Base-by-base conservation (phyloP, 1,140 invertebrate genomes). In the Brachionus plicatilis region DNA sequence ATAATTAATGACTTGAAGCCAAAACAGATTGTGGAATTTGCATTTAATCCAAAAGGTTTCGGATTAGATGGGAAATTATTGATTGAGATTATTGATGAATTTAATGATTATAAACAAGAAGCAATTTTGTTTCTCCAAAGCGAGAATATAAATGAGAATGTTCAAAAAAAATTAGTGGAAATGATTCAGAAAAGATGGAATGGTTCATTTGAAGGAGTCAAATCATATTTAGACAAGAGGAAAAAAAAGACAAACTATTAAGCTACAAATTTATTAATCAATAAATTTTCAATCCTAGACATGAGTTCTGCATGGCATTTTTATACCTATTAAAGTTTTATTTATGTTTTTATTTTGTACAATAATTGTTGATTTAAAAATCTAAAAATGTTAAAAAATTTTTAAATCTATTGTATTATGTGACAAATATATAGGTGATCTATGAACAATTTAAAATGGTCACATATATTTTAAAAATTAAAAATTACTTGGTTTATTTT, bases 131-230 rank as follows among this genome's bases (percentile, higher is more conserved):
- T 68, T 68, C 24, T 68, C 1, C 7, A 68, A 68, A 68, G 14
- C 65, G 24, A 68, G 20, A 68, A 68, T 29, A 33, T 7, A 68
- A 68, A 68, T 68, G 65, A 33, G 24, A 68, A 68, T 9, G 24
- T 68, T 68, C 65, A 68, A 68, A 68, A 68, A 27, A 29, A 68
- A n/a, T 33, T 68, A 8, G 24, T 37, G 6, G 24, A 68, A 68
- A 68, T 68, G 65, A 68, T 68, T 3, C 20, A 68, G 7, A 68
- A 37, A 68, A 68, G 65, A 68, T 68, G 65, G 65, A 68, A 68
- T 68, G 65, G 65, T 68, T 29, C 65, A 9, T 68, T 68, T 29
- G 24, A 68, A 6, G 65, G 65, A 68, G 24, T 68, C 24, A 68
- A 29, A 68, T 68, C 65, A 68, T 33, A 68, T 68, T 68, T 68